phyloP scores from a whole-genome alignment of 2,888 invertebrate genomes.

The Saturnia pavonia region DNA sequence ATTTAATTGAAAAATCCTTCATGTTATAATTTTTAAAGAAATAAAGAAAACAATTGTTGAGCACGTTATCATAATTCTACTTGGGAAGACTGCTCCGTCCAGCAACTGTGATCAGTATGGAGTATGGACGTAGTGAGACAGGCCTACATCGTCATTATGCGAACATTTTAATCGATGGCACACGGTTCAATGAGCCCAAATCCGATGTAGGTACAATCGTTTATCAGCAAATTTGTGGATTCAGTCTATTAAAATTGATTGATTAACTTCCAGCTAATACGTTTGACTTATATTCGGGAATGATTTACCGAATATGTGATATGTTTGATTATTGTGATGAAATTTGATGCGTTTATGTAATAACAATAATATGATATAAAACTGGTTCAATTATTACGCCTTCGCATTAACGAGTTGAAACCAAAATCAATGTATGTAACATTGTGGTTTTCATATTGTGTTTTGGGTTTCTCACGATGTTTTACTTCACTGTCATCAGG shows the following conservation, averaged over 20 bases:
- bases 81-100: neutral
- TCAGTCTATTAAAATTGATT: constrained; percentile 55
- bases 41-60: neutral
- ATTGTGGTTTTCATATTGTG: too few relatives aligned
- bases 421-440: too few relatives aligned
- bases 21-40: too few relatives aligned
- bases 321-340: neutral
- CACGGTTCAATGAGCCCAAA: constrained; percentile 59
- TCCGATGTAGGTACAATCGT: constrained; percentile 48
- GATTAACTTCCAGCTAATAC: constrained; percentile 41
- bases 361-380: too few relatives aligned
- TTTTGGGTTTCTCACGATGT: too few relatives aligned
- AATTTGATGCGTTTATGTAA: neutral
- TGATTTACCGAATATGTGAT: neutral
- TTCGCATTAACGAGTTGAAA: too few relatives aligned
- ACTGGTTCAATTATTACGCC: too few relatives aligned
- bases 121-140: neutral
- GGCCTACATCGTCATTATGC: neutral
- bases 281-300: neutral
- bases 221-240: constrained; percentile 49
- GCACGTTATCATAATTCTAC: neutral
- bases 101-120: too few relatives aligned
- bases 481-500: too few relatives aligned
- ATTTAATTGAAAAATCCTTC: too few relatives aligned
- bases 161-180: constrained; percentile 65